Evolutionary conservation across 1,140 invertebrate species (phyloP).

Genomic region (Hormaphis cornu): DNA sequence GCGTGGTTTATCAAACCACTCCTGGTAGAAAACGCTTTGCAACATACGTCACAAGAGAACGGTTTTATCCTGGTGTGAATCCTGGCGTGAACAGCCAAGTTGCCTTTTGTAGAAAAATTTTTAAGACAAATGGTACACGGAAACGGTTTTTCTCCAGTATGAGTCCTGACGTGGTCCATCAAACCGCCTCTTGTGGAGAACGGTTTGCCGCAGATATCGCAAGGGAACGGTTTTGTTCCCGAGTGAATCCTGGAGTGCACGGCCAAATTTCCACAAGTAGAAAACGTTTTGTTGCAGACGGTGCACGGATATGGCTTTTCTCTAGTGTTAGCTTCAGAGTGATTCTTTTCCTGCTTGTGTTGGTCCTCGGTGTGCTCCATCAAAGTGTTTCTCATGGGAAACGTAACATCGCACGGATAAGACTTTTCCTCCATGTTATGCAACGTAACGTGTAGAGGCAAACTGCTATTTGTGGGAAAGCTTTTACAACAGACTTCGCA

Average conservation of each 20-base stretch:
- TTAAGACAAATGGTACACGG: neutral
- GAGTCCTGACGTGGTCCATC: neutral
- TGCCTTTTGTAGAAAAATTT: neutral
- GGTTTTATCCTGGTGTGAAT: neutral
- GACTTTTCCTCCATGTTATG: too few relatives aligned
- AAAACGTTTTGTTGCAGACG: conserved; percentile 38
- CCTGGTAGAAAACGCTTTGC: neutral
- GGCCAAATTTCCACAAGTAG: neutral
- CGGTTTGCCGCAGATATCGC: neutral
- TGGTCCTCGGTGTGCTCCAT: too few relatives aligned
- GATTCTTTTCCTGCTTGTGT: too few relatives aligned
- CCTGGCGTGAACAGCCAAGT: neutral
- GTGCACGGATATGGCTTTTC: conserved; percentile 39
- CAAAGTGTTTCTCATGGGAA: too few relatives aligned
- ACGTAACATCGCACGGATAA: too few relatives aligned
- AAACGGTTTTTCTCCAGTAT: too few relatives aligned
- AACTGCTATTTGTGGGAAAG: conserved; percentile 7
- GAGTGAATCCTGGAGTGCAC: conserved; percentile 19
- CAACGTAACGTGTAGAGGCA: conserved; percentile 28
- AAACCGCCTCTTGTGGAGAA: neutral
- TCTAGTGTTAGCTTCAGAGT: too few relatives aligned
- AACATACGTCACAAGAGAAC: neutral
- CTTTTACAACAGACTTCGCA: conserved; percentile 33
- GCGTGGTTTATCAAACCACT: neutral
- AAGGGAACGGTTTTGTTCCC: neutral